These are phyloP conservation scores for Ferrisia virgata DNA, from an alignment of 2,888 invertebrate species.

Conservation along the genomic window DNA sequence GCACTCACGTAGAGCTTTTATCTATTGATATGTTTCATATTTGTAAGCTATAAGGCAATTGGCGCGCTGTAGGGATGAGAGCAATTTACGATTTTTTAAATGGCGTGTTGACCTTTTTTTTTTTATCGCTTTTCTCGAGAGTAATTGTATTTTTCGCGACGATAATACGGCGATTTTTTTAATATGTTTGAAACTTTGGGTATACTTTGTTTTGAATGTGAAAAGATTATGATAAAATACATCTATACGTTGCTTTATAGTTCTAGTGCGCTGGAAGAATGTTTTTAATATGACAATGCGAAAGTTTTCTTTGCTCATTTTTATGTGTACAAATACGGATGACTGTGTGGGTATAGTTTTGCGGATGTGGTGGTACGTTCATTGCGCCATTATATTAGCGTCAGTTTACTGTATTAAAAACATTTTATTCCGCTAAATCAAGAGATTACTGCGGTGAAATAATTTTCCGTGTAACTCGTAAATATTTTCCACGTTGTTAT, in stretches of 20 bases:
- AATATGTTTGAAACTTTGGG: not conserved
- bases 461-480: not conserved
- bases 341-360: not conserved
- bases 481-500: not conserved
- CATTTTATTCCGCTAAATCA: not conserved
- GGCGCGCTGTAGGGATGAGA: not conserved
- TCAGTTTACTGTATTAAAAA: not conserved
- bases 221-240: not conserved
- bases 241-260: not conserved
- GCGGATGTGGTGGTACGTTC: not conserved
- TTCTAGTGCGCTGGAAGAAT: not conserved
- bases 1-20: not conserved
- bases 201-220: not conserved
- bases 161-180: not conserved
- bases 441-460: not conserved
- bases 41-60: not conserved
- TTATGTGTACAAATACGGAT: too few relatives aligned
- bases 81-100: conserved; percentile 4
- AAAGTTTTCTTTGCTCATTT: not conserved
- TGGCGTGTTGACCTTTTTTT: not conserved
- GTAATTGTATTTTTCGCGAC: not conserved
- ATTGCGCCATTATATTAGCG: not conserved
- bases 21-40: conserved; percentile 5
- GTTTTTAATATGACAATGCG: not conserved
- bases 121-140: not conserved